Conservation (phyloP, 92 coral and sea anemone species). For the Diadumene lineata region DNA sequence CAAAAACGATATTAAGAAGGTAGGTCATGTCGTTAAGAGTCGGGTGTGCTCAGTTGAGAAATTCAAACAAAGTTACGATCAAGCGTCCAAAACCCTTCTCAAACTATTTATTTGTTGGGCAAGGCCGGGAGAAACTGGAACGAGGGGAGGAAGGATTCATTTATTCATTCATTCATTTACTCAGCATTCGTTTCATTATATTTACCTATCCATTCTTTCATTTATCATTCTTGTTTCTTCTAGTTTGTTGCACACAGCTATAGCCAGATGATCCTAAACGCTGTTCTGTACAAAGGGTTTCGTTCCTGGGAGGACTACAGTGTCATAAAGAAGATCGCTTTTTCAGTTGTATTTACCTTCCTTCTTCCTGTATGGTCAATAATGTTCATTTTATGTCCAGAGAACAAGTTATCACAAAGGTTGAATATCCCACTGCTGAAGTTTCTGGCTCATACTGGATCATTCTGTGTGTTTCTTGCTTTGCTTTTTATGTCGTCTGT, state of each 20-base stretch:
- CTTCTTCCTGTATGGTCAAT: slow-evolving; percentile 64
- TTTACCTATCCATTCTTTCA: too few relatives aligned
- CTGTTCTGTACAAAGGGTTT: slow-evolving; percentile 61
- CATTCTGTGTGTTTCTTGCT: slow-evolving; percentile 63
- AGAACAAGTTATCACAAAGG: slow-evolving; percentile 37
- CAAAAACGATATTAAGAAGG: slow-evolving; percentile 68
- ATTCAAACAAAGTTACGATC: too few relatives aligned
- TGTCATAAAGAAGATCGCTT: slow-evolving; percentile 10
- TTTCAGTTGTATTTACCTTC: slow-evolving; percentile 54
- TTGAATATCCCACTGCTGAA: slow-evolving; percentile 71
- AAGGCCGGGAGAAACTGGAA: too few relatives aligned
- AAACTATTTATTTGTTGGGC: too few relatives aligned
- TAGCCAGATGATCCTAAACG: slow-evolving; percentile 83
- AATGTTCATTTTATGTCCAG: slow-evolving; percentile 55
- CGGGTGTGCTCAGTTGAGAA: too few relatives aligned
- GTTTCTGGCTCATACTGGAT: slow-evolving; percentile 68
- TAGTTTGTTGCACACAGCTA: slow-evolving; percentile 89
- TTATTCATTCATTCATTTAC: too few relatives aligned
- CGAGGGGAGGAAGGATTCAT: too few relatives aligned
- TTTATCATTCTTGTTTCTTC: too few relatives aligned
- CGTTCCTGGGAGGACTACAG: slow-evolving; percentile 24
- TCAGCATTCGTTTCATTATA: too few relatives aligned
- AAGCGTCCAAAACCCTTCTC: too few relatives aligned
- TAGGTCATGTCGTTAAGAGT: too few relatives aligned
- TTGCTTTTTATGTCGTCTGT: slow-evolving; percentile 69